Conservation (phyloP, 2,888 invertebrate species). For the Agrochola circellaris region DNA sequence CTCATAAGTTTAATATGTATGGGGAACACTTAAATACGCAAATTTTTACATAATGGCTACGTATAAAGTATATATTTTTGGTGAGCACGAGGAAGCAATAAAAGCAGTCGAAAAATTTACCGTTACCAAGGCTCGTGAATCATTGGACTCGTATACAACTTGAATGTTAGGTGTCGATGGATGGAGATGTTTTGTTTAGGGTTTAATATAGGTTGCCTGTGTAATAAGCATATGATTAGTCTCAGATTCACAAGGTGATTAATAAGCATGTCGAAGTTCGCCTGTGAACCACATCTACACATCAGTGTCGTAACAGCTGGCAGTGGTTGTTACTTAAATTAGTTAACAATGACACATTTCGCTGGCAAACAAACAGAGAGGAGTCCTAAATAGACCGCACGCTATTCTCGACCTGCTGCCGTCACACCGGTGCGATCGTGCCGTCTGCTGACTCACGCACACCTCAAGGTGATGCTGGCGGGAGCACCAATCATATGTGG, state of each 20-base stretch:
- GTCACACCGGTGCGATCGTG: constrained; percentile 87
- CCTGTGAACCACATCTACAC: constrained; percentile 73
- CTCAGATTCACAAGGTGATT: constrained; percentile 63
- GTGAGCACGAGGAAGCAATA: constrained; percentile 74
- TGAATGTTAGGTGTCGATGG: constrained; percentile 58
- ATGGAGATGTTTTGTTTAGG: constrained; percentile 17
- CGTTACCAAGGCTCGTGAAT: constrained; percentile 78
- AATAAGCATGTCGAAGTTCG: constrained; percentile 76
- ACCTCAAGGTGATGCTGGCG: constrained; percentile 86
- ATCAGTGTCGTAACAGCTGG: constrained; percentile 87
- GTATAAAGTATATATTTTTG: constrained; percentile 56
- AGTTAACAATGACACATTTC: constrained; percentile 91
- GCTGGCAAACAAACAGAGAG: constrained; percentile 90
- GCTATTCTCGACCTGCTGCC: constrained; percentile 88
- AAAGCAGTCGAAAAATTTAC: constrained; percentile 78
- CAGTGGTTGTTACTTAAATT: constrained; percentile 89
- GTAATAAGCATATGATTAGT: constrained; percentile 31
- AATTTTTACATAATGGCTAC: constrained; percentile 41
- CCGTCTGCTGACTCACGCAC: constrained; percentile 88
- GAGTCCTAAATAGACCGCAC: constrained; percentile 88
- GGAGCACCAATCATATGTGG: constrained; percentile 63
- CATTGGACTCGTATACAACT: constrained; percentile 75
- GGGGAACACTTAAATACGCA: constrained; percentile 37
- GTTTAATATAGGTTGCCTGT: constrained; percentile 3
- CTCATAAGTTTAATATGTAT: constrained; percentile 34